phyloP scores from a whole-genome alignment of 2,888 invertebrate genomes.

The Chymomyza caudatula region DNA sequence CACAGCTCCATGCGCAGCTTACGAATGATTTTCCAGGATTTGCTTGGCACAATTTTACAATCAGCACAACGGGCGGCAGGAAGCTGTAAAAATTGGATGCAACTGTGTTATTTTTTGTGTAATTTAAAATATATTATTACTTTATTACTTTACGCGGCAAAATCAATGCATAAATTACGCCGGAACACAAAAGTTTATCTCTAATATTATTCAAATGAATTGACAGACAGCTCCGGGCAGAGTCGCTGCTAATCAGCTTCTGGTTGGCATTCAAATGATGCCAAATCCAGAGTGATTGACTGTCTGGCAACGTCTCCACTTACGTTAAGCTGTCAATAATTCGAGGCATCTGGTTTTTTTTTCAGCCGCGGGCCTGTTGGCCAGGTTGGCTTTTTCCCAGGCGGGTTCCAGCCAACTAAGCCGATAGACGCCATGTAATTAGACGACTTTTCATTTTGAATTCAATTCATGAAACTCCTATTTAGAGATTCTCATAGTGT shows the following conservation, averaged over 20 bases:
- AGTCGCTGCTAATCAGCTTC: slow-evolving; percentile 38
- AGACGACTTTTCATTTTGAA: slow-evolving; percentile 30
- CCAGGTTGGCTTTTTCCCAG: slow-evolving; percentile 72
- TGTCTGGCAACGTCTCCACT: slow-evolving; percentile 22
- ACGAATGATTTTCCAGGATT: slow-evolving; percentile 60
- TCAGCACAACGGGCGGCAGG: slow-evolving; percentile 56
- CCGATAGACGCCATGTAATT: slow-evolving; percentile 58
- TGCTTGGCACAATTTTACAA: slow-evolving; percentile 36
- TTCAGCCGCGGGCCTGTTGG: slow-evolving; percentile 1
- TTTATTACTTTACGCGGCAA: slow-evolving; percentile 14
- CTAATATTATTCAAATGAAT: slow-evolving; percentile 76
- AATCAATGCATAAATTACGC: slow-evolving; percentile 72
- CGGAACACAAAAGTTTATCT: slow-evolving; percentile 52
- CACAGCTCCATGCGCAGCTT: slow-evolving; percentile 28
- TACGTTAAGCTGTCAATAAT: slow-evolving; percentile 69
- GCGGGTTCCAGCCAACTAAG: slow-evolving; percentile 56
- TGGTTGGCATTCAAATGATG: not conserved
- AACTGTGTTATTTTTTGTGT: slow-evolving; percentile 35
- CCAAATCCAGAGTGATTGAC: slow-evolving; percentile 52
- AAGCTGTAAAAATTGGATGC: slow-evolving; percentile 61
- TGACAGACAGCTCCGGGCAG: slow-evolving; percentile 29
- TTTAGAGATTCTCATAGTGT: not conserved
- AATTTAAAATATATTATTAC: slow-evolving; percentile 68
- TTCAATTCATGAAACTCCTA: not conserved
- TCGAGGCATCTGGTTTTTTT: slow-evolving; percentile 60